Conservation (phyloP, 2,888 invertebrate species). For the Leptinotarsa haldemani region DNA sequence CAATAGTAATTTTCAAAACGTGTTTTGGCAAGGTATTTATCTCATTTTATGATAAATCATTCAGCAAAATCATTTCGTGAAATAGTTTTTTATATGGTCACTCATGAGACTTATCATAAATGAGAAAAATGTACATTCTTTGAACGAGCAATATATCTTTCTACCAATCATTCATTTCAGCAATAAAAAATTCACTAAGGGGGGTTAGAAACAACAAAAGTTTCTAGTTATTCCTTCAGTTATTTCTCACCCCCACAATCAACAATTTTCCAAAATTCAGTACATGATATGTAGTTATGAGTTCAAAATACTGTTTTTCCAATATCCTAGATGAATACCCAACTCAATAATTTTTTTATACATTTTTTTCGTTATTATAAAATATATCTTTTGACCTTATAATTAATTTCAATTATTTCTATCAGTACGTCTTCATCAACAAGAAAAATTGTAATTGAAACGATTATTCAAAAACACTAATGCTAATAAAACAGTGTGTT, state of each 20-base stretch:
- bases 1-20: neutral
- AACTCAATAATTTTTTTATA: slow-evolving; percentile 11
- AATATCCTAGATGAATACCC: slow-evolving; percentile 1
- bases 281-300: neutral
- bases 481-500: neutral
- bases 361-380: slow-evolving; percentile 32
- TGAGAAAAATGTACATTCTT: too few relatives aligned
- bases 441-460: slow-evolving; percentile 8
- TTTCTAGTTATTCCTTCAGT: neutral
- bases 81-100: neutral
- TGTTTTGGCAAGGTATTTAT: neutral
- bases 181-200: too few relatives aligned
- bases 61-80: neutral
- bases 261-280: neutral
- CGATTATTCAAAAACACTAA: neutral
- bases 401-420: slow-evolving; percentile 35
- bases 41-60: neutral
- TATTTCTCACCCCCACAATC: neutral
- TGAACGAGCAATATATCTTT: too few relatives aligned
- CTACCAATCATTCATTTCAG: too few relatives aligned
- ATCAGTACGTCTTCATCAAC: slow-evolving; percentile 40
- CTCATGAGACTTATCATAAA: neutral
- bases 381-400: slow-evolving; percentile 40
- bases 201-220: too few relatives aligned
- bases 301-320: neutral